Base-by-base conservation (phyloP, 1,140 invertebrate genomes). In the Araneus ventricosus region DNA sequence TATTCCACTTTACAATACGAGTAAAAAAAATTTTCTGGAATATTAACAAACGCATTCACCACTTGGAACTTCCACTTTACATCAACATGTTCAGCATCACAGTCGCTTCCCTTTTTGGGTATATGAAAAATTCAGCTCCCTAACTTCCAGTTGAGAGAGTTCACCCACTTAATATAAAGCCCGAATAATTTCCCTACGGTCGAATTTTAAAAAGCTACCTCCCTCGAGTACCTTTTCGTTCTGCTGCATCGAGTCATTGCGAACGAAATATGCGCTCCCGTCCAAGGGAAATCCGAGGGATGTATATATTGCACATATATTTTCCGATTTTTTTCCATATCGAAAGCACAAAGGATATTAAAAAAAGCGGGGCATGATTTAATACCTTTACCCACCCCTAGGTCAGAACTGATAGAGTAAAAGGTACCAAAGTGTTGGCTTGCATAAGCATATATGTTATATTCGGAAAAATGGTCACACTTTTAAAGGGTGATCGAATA, bases 291-390 rank as follows among this genome's bases (percentile, higher is more conserved):
- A 90, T 90, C 45, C 45, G 41, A 14, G 34, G 17, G 45, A 17
- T 14, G n/a, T 24, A 70, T 52, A 52, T 82, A 90, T 84, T 82
- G 79, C 57, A 34, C 70, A 84, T 90, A 45, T 39, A 24, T 84
- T 90, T 90, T 52, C 57, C 24, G 27, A 41, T 27, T 70, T 90
- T 90, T 79, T 82, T 6, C 7, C 22, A 41, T 10, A 3, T 24
- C 5, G 4, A 57, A 17, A 34, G 27, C n/a, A 34, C 22, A 39
- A 61, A 82, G 22, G 89, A 84, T 90, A 90, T 90, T 90, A 90
- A 75, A 63, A 79, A 88, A 90, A 61, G 3, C 20, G 27, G 82
- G 61, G 52, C 24, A 82, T 90, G 89, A 90, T 90, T 90, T 90
- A 90, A 90, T 90, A 61, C 67, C 57, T 30, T 17, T 34, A 3